Conservation (phyloP, 2,888 invertebrate genomes). For the Synergus umbraculus region DNA sequence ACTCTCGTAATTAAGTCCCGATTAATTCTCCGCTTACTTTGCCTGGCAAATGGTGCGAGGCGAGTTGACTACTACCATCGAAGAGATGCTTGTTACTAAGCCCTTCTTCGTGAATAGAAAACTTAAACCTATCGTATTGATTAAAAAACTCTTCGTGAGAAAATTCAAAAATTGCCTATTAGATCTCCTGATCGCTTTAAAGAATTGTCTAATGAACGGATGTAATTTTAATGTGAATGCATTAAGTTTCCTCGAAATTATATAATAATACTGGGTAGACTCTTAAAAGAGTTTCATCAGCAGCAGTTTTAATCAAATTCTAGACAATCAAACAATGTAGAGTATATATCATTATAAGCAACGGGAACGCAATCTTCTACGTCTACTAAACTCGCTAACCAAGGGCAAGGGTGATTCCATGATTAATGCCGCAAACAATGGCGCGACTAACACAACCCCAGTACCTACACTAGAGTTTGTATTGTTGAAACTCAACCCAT, state of each 20-base stretch:
- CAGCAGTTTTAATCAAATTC: constrained; percentile 1
- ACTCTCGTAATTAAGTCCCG: constrained; percentile 73
- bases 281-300: too few species aligned
- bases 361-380: constrained; percentile 57
- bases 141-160: neutral
- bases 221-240: too few species aligned
- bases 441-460: constrained; percentile 56
- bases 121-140: neutral
- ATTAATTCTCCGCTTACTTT: constrained; percentile 71
- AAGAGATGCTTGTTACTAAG: constrained; percentile 31
- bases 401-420: constrained; percentile 62
- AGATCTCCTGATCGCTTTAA: neutral
- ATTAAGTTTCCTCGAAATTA: neutral
- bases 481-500: neutral
- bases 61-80: constrained; percentile 36
- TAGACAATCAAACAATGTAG: constrained; percentile 18
- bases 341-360: constrained; percentile 42
- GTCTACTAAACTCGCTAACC: constrained; percentile 50
- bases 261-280: neutral
- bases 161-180: neutral
- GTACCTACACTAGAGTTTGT: neutral
- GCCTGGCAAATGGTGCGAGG: constrained; percentile 62
- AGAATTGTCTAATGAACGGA: neutral
- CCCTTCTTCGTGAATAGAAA: constrained; percentile 28
- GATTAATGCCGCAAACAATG: constrained; percentile 68